These are phyloP conservation scores for Gari tellinella DNA, from an alignment of 2,888 invertebrate species.

Conservation along the genomic window DNA sequence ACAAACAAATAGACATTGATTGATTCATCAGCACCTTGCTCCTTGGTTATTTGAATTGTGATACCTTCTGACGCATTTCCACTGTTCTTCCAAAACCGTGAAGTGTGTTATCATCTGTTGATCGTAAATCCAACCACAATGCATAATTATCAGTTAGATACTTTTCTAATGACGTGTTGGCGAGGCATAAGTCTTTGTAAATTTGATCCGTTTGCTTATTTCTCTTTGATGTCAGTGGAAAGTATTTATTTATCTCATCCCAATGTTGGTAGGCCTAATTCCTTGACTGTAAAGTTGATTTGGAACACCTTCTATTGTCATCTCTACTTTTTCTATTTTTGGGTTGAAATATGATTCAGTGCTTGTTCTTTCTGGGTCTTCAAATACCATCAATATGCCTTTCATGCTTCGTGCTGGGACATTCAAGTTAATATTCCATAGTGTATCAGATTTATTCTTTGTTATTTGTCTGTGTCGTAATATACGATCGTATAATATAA, in stretches of 20 bases:
- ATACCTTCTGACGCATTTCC: conserved; percentile 48
- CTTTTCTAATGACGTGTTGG: conserved; percentile 27
- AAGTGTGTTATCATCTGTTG: conserved; percentile 46
- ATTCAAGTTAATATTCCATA: conserved; percentile 60
- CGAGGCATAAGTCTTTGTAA: conserved; percentile 29
- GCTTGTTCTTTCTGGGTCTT: conserved; percentile 29
- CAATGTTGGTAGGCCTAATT: conserved; percentile 57
- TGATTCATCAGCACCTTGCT: conserved; percentile 17
- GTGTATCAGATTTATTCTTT: conserved; percentile 50
- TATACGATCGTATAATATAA: conserved; percentile 51
- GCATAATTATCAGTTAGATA: conserved; percentile 39
- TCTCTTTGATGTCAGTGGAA: conserved; percentile 22
- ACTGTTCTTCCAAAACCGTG: conserved; percentile 52
- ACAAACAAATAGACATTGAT: conserved; percentile 53
- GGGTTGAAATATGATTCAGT: conserved; percentile 48
- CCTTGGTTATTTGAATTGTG: conserved; percentile 52
- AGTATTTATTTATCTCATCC: conserved; percentile 53
- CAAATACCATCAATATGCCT: conserved; percentile 57
- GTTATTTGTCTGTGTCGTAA: conserved; percentile 46
- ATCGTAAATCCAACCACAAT: conserved; percentile 47
- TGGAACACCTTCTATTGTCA: conserved; percentile 58
- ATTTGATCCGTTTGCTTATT: conserved; percentile 22
- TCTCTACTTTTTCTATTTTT: conserved; percentile 48
- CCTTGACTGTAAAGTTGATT: conserved; percentile 62
- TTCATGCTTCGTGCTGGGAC: conserved; percentile 56